Base-by-base conservation (phyloP, 1,140 invertebrate genomes). In the Lasioglossum albipes region DNA sequence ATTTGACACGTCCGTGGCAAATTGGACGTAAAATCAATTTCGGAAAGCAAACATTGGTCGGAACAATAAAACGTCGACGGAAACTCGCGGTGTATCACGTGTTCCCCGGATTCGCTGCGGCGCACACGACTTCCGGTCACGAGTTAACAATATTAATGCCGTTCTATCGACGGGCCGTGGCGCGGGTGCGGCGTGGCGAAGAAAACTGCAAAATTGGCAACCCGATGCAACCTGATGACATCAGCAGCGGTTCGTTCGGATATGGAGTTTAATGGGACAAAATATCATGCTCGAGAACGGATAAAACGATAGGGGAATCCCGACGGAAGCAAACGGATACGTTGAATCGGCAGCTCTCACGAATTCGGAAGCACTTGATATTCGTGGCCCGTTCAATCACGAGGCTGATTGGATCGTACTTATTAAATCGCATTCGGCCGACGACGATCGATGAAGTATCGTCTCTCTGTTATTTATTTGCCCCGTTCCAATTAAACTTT, bases 171-270 rank as follows among this genome's bases (percentile, higher is more conserved):
- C 20, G 57, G 52, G 12, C 45, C 45, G 52, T 27, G 27, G 27
- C 52, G 52, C 52, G 66, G 64, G 16, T 2, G 42, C 49, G 49
- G 52, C 16, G 52, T 16, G 52, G 16, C 16, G 13, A 65, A 81
- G 83, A 85, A 85, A 85, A 85, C 72, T 84, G 83, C 83, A 68
- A 85, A 85, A 85, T 84, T 85, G 77, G 84, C 82, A 85, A 84
- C 67, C 67, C 74, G 76, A 84, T 74, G 77, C 71, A 52, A 84
- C 67, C 61, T 67, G 84, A 85, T 85, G 84, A 85, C 78, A 75
- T 85, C 84, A 81, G 84, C 82, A 62, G 20, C 69, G 84, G 73
- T 65, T 85, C 83, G 82, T 81, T 81, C 84, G 71, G 76, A 84
- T 79, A 79, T 80, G 61, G 68, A 69, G 84, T 82, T 83, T 85